These are phyloP conservation scores for Glaucomys volans DNA, from an alignment of 2,113 vertebrate genomes.

Conservation along the genomic window DNA sequence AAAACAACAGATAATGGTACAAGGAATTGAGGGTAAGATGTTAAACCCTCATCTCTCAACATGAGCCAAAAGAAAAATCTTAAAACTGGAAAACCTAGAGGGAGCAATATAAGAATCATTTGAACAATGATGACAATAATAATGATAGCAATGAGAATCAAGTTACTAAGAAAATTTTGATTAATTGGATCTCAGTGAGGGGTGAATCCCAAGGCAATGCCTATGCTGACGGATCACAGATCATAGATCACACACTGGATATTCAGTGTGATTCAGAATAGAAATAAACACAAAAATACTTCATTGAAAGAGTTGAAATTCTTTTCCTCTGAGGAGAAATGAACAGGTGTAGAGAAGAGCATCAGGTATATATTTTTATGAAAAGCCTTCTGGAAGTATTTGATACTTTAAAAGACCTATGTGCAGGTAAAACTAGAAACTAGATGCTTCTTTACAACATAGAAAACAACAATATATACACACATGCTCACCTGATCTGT, in stretches of 20 bases:
- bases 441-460: background rate
- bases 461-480: background rate
- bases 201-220: background rate
- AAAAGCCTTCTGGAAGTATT: background rate
- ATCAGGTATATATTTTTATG: background rate
- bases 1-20: background rate
- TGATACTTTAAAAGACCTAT: constrained; percentile 10
- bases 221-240: background rate
- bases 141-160: background rate
- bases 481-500: constrained; percentile 92
- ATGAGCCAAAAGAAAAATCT: background rate
- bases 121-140: background rate
- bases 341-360: background rate
- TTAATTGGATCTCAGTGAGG: background rate
- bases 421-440: constrained; percentile 33
- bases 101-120: background rate
- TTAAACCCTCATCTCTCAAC: background rate
- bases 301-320: background rate
- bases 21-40: background rate
- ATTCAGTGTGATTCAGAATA: background rate
- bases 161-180: background rate
- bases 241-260: background rate
- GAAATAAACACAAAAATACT: background rate
- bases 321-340: background rate
- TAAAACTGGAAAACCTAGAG: background rate